phyloP scores from a whole-genome alignment of 2,888 invertebrate species.

The Leptodirus hochenwartii region DNA sequence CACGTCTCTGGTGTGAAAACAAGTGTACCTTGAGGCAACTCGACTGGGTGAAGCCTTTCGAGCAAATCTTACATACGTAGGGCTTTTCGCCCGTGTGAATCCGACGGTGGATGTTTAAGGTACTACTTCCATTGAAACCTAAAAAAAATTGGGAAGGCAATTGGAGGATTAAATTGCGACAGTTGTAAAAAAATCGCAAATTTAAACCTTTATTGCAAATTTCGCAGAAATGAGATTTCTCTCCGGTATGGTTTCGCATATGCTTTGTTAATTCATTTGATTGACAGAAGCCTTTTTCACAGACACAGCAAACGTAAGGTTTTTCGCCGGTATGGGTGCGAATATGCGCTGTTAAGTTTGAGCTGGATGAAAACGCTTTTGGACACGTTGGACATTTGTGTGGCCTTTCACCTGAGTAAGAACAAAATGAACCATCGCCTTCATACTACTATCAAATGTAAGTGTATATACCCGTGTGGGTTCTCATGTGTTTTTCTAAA shows the following conservation, averaged over 20 bases:
- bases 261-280: conserved; percentile 27
- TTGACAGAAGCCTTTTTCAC: conserved; percentile 25
- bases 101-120: conserved; percentile 24
- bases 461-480: conserved; percentile 24
- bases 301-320: conserved; percentile 24
- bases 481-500: conserved; percentile 29
- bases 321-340: conserved; percentile 29
- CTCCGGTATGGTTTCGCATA: conserved; percentile 19
- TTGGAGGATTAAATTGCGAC: conserved; percentile 2
- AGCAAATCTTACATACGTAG: conserved; percentile 23
- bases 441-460: no score
- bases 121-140: conserved; percentile 27
- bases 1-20: no score
- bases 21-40: conserved; percentile 26
- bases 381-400: conserved; percentile 28
- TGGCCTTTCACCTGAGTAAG: conserved; percentile 28
- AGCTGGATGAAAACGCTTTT: conserved; percentile 29
- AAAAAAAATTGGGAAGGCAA: conserved; percentile 12
- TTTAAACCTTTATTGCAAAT: background rate
- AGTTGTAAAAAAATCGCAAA: conserved; percentile 12
- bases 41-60: conserved; percentile 24
- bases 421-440: no score
- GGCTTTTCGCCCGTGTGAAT: conserved; percentile 26
- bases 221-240: conserved; percentile 10
- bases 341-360: conserved; percentile 29